Conservation (phyloP, 1,140 invertebrate genomes). For the Lasaia peninsularis region DNA sequence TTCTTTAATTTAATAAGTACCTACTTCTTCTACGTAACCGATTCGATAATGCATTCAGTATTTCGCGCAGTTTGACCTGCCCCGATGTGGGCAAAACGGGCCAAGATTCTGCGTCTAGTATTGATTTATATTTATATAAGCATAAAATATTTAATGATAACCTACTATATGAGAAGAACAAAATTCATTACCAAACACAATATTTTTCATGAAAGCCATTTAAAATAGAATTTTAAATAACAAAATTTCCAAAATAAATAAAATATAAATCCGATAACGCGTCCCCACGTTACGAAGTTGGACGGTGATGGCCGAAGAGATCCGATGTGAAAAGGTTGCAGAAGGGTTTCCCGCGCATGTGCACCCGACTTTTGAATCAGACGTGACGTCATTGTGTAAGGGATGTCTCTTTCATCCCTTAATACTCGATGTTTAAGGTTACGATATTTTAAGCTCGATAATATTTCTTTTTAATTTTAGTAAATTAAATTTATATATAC, state of each 20-base stretch:
- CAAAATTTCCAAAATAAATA: neutral
- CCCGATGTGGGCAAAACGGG: neutral
- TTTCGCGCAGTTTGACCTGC: neutral
- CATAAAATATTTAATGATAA: neutral
- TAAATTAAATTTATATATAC: too few species aligned
- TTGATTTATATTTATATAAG: neutral
- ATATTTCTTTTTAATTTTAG: neutral
- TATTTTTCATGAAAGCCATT: neutral
- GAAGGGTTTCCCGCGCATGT: conserved; percentile 54
- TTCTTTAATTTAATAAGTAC: too few species aligned
- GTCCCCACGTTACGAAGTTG: conserved; percentile 23
- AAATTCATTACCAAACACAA: neutral
- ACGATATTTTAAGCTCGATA: too few species aligned
- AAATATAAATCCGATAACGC: conserved; percentile 6
- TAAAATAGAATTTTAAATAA: neutral
- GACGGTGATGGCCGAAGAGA: conserved; percentile 27
- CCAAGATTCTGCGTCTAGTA: neutral
- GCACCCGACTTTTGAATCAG: conserved; percentile 32
- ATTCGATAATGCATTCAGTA: neutral
- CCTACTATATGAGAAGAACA: neutral
- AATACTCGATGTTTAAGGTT: conserved; percentile 24
- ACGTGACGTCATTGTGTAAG: conserved; percentile 49
- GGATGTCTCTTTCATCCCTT: conserved; percentile 29
- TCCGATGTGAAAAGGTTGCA: conserved; percentile 41
- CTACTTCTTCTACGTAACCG: too few species aligned